phyloP scores from a whole-genome alignment of 2,113 vertebrate species.

The Osmerus mordax region DNA sequence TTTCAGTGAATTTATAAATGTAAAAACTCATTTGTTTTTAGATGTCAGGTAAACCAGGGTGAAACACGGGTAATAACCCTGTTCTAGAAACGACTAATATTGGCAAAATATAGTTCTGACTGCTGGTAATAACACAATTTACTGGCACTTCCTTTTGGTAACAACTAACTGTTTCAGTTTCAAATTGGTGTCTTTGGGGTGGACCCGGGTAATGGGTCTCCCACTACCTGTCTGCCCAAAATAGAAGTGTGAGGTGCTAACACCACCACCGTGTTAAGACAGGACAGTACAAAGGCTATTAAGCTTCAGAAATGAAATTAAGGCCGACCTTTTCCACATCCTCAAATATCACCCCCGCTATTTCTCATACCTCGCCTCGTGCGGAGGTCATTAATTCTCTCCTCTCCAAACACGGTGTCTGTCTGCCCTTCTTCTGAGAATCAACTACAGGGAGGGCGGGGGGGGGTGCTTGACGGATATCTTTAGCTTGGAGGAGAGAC shows the following conservation, averaged over 20 bases:
- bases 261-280: slow-evolving; percentile 40
- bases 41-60: no score
- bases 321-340: slow-evolving; percentile 58
- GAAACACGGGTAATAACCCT: no score
- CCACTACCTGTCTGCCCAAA: slow-evolving; percentile 31
- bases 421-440: slow-evolving; percentile 5
- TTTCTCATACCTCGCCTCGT: slow-evolving; percentile 30
- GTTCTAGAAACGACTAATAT: no score
- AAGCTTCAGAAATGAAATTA: slow-evolving; percentile 56
- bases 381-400: slow-evolving; percentile 35
- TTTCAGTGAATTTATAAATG: no score
- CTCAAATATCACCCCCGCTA: not conserved
- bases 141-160: not conserved
- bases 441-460: not conserved
- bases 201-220: slow-evolving; percentile 40
- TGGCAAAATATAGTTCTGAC: no score
- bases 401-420: slow-evolving; percentile 1
- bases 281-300: slow-evolving; percentile 47
- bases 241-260: slow-evolving; percentile 20
- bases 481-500: not conserved
- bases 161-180: slow-evolving; percentile 27
- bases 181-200: slow-evolving; percentile 14
- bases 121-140: no score
- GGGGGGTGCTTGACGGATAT: not conserved
- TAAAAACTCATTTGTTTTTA: no score